Evolutionary conservation across 2,888 invertebrate species (phyloP).

Genomic region (Chloroclysta siterata): DNA sequence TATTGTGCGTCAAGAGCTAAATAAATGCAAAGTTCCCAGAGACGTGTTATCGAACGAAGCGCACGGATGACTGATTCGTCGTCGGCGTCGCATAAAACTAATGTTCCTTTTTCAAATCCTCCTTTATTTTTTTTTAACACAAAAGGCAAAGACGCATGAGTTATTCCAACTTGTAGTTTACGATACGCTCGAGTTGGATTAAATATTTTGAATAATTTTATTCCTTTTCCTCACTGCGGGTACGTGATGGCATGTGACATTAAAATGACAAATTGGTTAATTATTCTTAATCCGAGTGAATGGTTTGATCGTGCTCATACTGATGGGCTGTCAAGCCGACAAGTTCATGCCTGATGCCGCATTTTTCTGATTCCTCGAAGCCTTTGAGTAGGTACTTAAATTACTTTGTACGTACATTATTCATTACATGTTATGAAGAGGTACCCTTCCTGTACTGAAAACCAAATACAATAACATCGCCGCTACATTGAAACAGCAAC

Average conservation of each 20-base stretch:
- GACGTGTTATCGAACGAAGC: slow-evolving; percentile 73
- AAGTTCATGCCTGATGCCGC: slow-evolving; percentile 55
- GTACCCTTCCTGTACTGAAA: neutral
- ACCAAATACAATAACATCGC: too few species aligned
- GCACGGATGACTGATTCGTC: slow-evolving; percentile 79
- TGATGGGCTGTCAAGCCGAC: slow-evolving; percentile 68
- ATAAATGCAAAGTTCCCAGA: slow-evolving; percentile 63
- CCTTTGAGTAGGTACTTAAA: neutral
- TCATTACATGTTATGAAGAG: neutral
- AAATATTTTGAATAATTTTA: slow-evolving; percentile 77
- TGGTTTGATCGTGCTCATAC: slow-evolving; percentile 69
- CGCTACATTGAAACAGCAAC: too few species aligned
- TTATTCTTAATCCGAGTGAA: slow-evolving; percentile 82
- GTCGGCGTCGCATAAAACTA: slow-evolving; percentile 64
- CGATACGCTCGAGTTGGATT: slow-evolving; percentile 78
- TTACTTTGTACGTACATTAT: neutral
- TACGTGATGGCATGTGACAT: slow-evolving; percentile 85
- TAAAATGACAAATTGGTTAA: slow-evolving; percentile 84
- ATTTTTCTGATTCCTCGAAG: slow-evolving; percentile 43
- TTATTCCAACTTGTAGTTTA: slow-evolving; percentile 82
- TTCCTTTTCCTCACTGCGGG: slow-evolving; percentile 60
- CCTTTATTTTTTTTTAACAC: slow-evolving; percentile 75
- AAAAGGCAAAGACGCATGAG: slow-evolving; percentile 78
- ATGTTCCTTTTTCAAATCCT: slow-evolving; percentile 76
- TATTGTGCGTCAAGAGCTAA: slow-evolving; percentile 52